Base-by-base conservation (phyloP, 2,888 invertebrate genomes). In the Linnaemya tessellans region DNA sequence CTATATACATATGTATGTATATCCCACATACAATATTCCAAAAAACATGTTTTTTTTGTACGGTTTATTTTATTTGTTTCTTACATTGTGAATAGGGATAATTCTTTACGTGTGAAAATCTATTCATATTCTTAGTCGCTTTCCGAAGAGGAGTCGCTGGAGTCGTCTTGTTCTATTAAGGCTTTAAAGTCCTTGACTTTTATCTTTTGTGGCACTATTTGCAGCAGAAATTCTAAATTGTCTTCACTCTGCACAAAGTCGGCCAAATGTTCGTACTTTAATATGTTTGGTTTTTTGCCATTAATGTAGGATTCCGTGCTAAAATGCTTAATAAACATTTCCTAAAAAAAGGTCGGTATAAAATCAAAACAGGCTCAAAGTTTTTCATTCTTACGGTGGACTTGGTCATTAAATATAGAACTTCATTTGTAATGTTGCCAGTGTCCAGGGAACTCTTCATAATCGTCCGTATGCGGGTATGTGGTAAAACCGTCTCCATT, bases 391-490 rank as follows among this genome's bases (percentile, higher is more conserved):
- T 88, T 71, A 89, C 89, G 0, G 91, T 90, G 25, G 91, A 89
- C 74, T 90, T 91, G 46, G 91, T 90, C 87, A 92, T 90, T 4
- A 91, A 84, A 41, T 90, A 90, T 0, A 92, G 87, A 0, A 90
- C 92, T 80, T 92, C 92, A 74, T 89, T 90, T 13, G 88, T 89
- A 2, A 92, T 91, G 30, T 89, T 88, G 0, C 92, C 92, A 0
- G 92, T 91, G 77, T 92, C 91, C 80, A 91, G 87, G 0, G 92
- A 92, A 84, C 92, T 92, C 84, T 91, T 92, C 92, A 92, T 92
- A 46, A 92, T 92, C n/a, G 91, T 91, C 3, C 90, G 89, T 30
- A 92, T 90, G 11, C 92, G 89, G 65, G 89, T 90, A 11, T 89
- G 82, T 3, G 92, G 92, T n/a, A 92, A 87, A 4, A 88, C 88